Evolutionary conservation across 2,113 vertebrate species (phyloP).

Genomic region (Centropus unirufus): DNA sequence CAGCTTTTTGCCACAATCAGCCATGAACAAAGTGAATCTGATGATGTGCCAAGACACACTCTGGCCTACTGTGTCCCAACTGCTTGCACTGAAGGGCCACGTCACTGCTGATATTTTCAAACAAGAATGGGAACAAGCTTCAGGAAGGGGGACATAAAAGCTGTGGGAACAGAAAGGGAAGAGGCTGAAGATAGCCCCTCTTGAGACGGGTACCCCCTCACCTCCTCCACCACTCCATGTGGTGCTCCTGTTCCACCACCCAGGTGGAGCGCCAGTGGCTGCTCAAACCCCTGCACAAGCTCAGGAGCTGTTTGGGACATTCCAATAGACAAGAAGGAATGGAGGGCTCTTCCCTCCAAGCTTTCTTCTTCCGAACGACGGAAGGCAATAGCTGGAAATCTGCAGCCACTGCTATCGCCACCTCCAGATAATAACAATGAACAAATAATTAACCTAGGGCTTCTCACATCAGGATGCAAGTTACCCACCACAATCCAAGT

Average conservation of each 20-base stretch:
- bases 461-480: not conserved
- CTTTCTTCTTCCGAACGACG: not conserved
- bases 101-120: not conserved
- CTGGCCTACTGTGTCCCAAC: not conserved
- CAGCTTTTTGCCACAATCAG: not conserved
- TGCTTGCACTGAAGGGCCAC: not conserved
- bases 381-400: not conserved
- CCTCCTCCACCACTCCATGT: not conserved
- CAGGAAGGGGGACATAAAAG: not conserved
- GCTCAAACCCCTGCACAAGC: not conserved
- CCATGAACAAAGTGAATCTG: not conserved
- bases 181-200: not conserved
- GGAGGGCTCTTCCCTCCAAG: not conserved
- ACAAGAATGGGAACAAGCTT: not conserved
- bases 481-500: rapidly evolving
- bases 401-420: not conserved
- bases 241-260: not conserved
- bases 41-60: rapidly evolving
- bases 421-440: not conserved
- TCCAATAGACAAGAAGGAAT: not conserved
- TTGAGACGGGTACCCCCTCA: not conserved
- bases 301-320: not conserved
- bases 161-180: not conserved
- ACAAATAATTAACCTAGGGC: not conserved
- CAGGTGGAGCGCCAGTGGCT: not conserved